Conservation (phyloP, 2,113 vertebrate species). For the Urocitellus parryii region DNA sequence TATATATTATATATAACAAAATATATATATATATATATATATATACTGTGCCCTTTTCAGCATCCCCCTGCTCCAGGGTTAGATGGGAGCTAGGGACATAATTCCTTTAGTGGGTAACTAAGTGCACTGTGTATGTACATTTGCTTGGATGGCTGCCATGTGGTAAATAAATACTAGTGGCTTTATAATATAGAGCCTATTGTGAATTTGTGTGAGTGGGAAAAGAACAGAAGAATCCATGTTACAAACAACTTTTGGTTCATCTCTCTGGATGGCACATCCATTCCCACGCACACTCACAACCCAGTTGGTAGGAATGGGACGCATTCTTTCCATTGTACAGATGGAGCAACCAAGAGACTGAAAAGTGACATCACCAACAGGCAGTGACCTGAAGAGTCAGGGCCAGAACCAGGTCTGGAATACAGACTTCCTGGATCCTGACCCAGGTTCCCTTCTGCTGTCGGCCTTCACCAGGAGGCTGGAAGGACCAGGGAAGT, state of each 20-base stretch:
- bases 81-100: background rate
- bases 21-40: background rate
- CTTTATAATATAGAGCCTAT: background rate
- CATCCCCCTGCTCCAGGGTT: background rate
- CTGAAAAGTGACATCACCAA: slow-evolving; percentile 54
- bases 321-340: slow-evolving; percentile 33
- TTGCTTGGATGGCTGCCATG: background rate
- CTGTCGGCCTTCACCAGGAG: background rate
- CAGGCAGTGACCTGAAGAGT: slow-evolving; percentile 72
- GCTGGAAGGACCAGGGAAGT: slow-evolving; percentile 41
- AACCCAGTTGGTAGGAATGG: background rate
- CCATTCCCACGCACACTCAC: background rate
- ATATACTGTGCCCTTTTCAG: background rate
- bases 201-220: background rate
- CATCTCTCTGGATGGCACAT: background rate
- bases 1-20: too few species aligned
- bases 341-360: slow-evolving; percentile 62
- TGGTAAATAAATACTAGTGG: background rate
- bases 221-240: background rate
- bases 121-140: background rate
- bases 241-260: background rate
- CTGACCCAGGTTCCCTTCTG: slow-evolving; percentile 74
- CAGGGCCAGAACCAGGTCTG: slow-evolving; percentile 71
- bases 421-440: slow-evolving; percentile 75
- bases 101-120: background rate